Percentiles rank a stretch among this genome's conserved stretches.
Conservation (phyloP, 2,113 vertebrate species). For the Edolisoma coerulescens region DNA sequence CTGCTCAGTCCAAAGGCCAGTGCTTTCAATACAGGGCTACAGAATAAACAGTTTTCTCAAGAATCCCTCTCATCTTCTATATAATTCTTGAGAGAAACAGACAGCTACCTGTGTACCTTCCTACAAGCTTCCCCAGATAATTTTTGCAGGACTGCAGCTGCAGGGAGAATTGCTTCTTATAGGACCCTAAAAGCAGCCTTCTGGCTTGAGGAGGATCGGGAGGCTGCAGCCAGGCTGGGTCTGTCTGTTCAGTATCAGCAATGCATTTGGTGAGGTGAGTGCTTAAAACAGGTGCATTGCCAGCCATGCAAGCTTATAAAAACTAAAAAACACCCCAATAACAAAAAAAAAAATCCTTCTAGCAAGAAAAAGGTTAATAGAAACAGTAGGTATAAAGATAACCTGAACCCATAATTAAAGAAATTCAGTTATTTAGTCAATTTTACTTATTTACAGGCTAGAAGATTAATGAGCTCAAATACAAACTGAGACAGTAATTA, state of each 20-base stretch:
- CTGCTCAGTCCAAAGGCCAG: neutral
- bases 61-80: neutral
- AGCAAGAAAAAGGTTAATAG: slow-evolving; percentile 88
- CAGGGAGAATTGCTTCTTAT: neutral
- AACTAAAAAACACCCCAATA: slow-evolving; percentile 10
- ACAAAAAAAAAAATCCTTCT: slow-evolving; percentile 66
- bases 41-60: neutral
- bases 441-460: slow-evolving; percentile 95
- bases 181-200: neutral
- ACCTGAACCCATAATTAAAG: slow-evolving; percentile 91
- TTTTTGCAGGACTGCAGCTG: neutral
- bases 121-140: neutral
- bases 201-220: neutral
- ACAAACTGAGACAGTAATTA: slow-evolving; percentile 92
- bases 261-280: rapidly evolving
- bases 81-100: neutral
- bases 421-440: slow-evolving; percentile 98
- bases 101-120: neutral
- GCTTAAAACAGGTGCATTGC: neutral
- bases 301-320: slow-evolving; percentile 61
- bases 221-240: neutral
- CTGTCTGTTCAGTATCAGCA: neutral
- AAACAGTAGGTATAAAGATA: slow-evolving; percentile 89
- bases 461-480: slow-evolving; percentile 94
- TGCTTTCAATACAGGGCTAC: neutral